Evolutionary conservation across 2,113 vertebrate genomes (phyloP), one percentile per base, ranked within the genome.

Genomic region (Forbesichthys papilliferus): DNA sequence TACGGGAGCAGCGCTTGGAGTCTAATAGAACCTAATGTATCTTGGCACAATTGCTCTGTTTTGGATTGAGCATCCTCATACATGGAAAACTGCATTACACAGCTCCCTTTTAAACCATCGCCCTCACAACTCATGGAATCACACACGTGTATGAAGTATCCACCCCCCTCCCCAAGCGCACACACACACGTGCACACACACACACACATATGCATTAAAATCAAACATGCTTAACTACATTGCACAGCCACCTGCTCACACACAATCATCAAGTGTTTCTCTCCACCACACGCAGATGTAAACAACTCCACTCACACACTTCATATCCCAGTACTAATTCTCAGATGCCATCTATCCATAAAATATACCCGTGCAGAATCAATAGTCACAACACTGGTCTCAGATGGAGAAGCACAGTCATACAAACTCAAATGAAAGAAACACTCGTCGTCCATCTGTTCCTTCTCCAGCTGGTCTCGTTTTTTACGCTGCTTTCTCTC

Each of bases 1-100:
- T 79, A 85, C 65, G 67, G 81, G 67, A 83, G 83, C 79, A 84
- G 78, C 66, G 69, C 74, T 58, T 77, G 76, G 69, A 67, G 78
- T 66, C 78, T 83, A 84, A 86, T 86, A 79, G 69, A 61, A 83
- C 68, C 76, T 88, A 82, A 88, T 90, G 83, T 76, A 71, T 86
- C 77, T 73, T 83, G 86, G 71, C 84, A 88, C 81, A 80, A 84
- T 83, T 76, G 81, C 47, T 75, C 60, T 75, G 78, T 83, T 74
- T 82, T 80, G 69, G 73, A 79, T 66, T 73, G 76, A 84, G 78
- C 57, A 63, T 83, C 71, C 71, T 82, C 81, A 75, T 67, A 72
- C 70, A 84, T 61, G 10, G 59, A 70, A 68, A 73, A 59, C 52
- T 69, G 74, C 70, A 84, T 79, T 81, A 57, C 52, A 48, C 46